A percentile compares a stretch with the other conserved stretches of the same genome.
Evolutionary conservation across 2,888 invertebrate genomes (phyloP).

Genomic region (Amphipoea oculea): DNA sequence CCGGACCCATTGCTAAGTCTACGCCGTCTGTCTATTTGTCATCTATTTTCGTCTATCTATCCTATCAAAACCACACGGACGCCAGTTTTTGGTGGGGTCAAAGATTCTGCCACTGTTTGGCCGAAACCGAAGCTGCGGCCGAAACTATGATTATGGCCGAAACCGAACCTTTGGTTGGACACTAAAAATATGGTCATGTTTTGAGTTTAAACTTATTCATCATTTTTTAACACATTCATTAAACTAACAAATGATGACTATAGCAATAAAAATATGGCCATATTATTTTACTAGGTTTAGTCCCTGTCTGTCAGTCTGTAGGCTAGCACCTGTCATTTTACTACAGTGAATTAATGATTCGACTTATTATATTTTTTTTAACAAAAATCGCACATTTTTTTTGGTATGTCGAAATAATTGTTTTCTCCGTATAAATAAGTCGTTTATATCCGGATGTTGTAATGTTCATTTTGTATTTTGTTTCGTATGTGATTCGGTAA

Average conservation of each 20-base stretch:
- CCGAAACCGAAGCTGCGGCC: neutral
- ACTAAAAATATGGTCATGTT: neutral
- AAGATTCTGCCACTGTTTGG: neutral
- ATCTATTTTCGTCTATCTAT: neutral
- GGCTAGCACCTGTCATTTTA: neutral
- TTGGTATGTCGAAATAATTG: neutral
- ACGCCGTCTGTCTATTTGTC: neutral
- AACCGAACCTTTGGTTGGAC: neutral
- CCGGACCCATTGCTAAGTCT: neutral
- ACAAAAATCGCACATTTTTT: slow-evolving; percentile 7
- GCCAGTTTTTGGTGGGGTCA: neutral
- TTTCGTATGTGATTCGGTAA: neutral
- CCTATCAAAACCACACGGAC: neutral
- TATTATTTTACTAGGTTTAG: neutral
- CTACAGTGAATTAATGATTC: neutral
- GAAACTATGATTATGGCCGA: neutral
- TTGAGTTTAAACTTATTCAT: neutral
- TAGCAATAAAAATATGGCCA: neutral
- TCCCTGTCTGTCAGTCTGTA: neutral
- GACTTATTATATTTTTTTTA: neutral
- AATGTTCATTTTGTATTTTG: neutral
- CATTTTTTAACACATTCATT: neutral
- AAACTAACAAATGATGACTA: neutral
- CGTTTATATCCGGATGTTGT: neutral
- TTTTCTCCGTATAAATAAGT: neutral